Base-by-base conservation (phyloP, 2,113 vertebrate genomes). In the Chlamydotis undulata region DNA sequence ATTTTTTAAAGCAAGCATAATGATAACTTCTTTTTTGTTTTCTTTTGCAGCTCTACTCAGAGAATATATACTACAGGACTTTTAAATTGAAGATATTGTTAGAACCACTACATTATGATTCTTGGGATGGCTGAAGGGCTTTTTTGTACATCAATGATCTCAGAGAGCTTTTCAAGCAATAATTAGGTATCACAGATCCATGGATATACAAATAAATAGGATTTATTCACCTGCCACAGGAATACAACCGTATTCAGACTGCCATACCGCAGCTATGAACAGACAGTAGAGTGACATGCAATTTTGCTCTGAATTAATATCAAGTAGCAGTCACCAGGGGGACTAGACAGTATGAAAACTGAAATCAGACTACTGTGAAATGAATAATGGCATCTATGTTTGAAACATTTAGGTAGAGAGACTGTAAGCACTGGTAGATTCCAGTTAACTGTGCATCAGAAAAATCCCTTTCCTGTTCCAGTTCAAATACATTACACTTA, bases 221-320 rank as follows among this genome's bases (percentile, higher is more conserved):
- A 85, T 88, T 95, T 87, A 59, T 47, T 83, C 43, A 89, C 53
- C 83, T 2, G 0, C 50, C 37, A 41, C 41, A 69, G 50, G 57
- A 83, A 70, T 43, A 33, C 50, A 86, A 11, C 28, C 31, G 13
- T 73, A 88, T 77, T 85, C 41, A 65, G 71, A 43, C 4, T 70
- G 84, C 15, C 56, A 35, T 61, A 43, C 15, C 63, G 60, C 83
- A 92, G 47, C 50, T 77, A 73, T 39, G 60, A 75, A 61, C 26
- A 79, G 67, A 31, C 71, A 88, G 50, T 43, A 77, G 71, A 83
- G 35, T 90, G 71, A 81, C 60, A 35, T 80, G 67, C 17, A 87
- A 50, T 96, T 93, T 89, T 90, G 4, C 22, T 77, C 50, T 86
- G 49, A 95, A 77, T 74, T 94, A 77, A 57, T 90, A 63, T 67